Percentiles rank a stretch among this genome's conserved stretches.
Conservation (phyloP, 2,113 vertebrate genomes). For the Phylloscopus trochiloides region DNA sequence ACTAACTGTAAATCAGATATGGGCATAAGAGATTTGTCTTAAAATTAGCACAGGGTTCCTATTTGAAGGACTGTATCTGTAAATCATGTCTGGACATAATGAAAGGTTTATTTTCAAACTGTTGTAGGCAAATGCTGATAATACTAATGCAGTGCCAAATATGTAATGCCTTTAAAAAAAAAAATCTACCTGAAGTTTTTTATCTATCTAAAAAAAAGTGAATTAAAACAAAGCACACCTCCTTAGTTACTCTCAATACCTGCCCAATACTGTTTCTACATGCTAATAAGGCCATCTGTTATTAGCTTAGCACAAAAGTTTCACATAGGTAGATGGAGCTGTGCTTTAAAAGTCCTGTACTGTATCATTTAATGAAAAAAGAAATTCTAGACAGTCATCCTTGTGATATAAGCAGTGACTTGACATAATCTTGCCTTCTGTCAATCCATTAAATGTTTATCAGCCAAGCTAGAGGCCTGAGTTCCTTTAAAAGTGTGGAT, state of each 20-base stretch:
- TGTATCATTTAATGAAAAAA: neutral
- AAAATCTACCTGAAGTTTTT: neutral
- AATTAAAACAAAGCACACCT: neutral
- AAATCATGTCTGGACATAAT: neutral
- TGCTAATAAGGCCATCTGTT: neutral
- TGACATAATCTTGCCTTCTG: neutral
- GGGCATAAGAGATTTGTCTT: conserved; percentile 10
- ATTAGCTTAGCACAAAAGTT: neutral
- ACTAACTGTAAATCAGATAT: conserved; percentile 25
- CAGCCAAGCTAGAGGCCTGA: neutral
- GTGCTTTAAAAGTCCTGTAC: neutral
- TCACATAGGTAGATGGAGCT: neutral
- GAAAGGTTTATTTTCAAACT: neutral
- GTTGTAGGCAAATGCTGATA: neutral
- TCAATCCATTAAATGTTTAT: neutral
- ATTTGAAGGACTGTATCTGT: neutral
- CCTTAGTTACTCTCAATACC: neutral
- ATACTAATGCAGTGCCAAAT: neutral
- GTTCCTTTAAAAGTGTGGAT: neutral
- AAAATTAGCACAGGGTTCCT: neutral
- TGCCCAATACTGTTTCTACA: neutral
- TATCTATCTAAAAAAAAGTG: neutral
- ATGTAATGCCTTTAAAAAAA: neutral
- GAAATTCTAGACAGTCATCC: neutral
- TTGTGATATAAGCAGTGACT: neutral